Evolutionary conservation across 2,113 vertebrate species (phyloP), one percentile per base, ranked within the genome.

Genomic region (Phrynosoma blainvillii): DNA sequence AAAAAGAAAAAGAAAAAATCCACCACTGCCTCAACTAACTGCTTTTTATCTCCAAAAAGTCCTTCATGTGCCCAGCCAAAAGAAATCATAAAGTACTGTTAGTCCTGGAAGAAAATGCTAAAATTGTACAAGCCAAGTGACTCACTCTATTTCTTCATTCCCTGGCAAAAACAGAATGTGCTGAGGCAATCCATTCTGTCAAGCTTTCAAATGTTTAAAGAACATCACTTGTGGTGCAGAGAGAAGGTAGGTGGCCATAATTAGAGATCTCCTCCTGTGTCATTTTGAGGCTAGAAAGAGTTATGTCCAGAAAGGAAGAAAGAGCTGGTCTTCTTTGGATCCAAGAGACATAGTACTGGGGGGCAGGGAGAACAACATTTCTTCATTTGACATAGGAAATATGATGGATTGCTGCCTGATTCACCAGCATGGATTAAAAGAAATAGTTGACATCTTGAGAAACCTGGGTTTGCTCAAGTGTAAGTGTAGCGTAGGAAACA

Each of bases 141-240:
- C 52, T 93, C 40, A 11, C 2, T 20, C 83, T 5, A 36, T 90
- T 88, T 62, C 79, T 77, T 52, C 27, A 70, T 75, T 84, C 90
- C 32, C 83, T 89, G 36, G 89, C 90, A 71, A 85, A 65, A 87
- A 71, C 62, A 36, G 16, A 77, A 75, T 62, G 36, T 65, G 47
- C 66, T 32, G 82, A 79, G 32, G 42, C 76, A 74, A 27, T 59
- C 52, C 65, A 5, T 65, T 62, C 82, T 1, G 65, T 79, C 70
- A 82, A 20, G 75, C 40, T 32, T 47, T 40, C 89, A 91, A 84
- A 79, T 27, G 68, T 27, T 65, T 27, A 47, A 52, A 20, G 18
- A 84, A 27, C 76, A 89, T 5, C 76, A 5, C 70, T 78, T 70
- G 5, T 52, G 36, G 79, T 76, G 84, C 11, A 42, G 56, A 79